Base-by-base conservation (phyloP, 2,113 vertebrate genomes). In the Abramis brama region DNA sequence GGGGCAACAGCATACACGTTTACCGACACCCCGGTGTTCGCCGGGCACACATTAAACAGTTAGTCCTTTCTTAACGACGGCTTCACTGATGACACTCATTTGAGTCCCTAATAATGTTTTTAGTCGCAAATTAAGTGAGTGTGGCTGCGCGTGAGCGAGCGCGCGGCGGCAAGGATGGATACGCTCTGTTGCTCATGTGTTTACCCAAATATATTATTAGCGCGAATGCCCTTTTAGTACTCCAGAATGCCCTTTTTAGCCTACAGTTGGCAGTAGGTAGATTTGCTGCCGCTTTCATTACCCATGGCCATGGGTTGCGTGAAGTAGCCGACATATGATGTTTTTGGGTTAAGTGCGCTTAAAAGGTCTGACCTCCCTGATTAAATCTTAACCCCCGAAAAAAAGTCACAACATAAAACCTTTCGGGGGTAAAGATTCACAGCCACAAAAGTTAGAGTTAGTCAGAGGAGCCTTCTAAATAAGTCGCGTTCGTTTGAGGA, bases 51-150 rank as follows among this genome's bases (percentile, higher is more conserved):
- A 89, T 88, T 86, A 87, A 86, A 93, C 91, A 88, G 87, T 91
- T 91, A 89, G 88, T 79, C 90, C 90, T 78, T 86, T 88, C 70
- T 81, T 93, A 93, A 93, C 92, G 92, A 92, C 89, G 83, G 90
- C 90, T 86, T 86, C 89, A 89, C 73, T 92, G 91, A 92, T 88
- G 92, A 82, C 89, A 74, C 59, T 57, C 86, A 86, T 82, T 86
- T 79, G 45, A 91, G 85, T 89, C 88, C 21, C 80, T 55, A 83
- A 90, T 89, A 87, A 91, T 83, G 62, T 36, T 50, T 83, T 73
- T 82, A 90, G 89, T 88, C 84, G 85, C 91, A 89, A 90, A 57
- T 57, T 9, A 57, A 88, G 87, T 88, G 82, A 88, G 50, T 73
- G 70, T 68, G 75, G 55, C 12, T 36, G 74, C 33, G 71, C 73